phyloP scores from a whole-genome alignment of 1,140 invertebrate genomes.

The Bombus superbus region DNA sequence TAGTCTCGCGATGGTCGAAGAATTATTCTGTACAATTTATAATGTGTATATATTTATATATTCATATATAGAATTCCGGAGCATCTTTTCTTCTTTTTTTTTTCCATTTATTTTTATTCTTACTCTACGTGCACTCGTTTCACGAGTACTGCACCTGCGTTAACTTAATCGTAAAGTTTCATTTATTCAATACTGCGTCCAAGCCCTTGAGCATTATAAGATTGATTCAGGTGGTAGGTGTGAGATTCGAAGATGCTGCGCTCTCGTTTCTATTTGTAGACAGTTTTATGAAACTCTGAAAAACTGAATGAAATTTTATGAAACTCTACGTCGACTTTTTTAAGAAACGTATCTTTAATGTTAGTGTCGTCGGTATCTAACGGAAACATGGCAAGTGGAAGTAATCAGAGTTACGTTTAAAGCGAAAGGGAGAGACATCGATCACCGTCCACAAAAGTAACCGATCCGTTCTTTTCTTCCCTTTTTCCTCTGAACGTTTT shows the following conservation, averaged over 20 bases:
- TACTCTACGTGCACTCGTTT: conserved; percentile 63
- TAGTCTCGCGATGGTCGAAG: conserved; percentile 53
- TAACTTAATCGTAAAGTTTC: conserved; percentile 52
- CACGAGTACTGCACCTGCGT: conserved; percentile 59
- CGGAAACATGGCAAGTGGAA: neutral
- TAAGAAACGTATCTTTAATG: conserved; percentile 46
- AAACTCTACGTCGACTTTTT: neutral
- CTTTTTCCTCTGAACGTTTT: conserved; percentile 18
- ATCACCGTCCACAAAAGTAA: conserved; percentile 48
- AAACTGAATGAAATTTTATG: neutral
- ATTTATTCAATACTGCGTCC: conserved; percentile 57
- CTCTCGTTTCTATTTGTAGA: conserved; percentile 27
- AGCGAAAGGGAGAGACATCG: conserved; percentile 23
- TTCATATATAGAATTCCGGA: conserved; percentile 31
- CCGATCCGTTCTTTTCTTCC: neutral
- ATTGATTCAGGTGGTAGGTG: conserved; percentile 35
- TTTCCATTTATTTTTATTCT: neutral
- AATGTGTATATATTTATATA: conserved; percentile 17
- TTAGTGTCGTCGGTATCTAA: neutral
- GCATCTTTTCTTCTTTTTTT: neutral
- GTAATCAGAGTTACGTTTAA: conserved; percentile 11
- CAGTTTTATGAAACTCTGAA: conserved; percentile 3
- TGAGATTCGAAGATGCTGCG: conserved; percentile 45
- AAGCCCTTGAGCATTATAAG: conserved; percentile 71
- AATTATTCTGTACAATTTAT: conserved; percentile 47